A percentile compares a stretch with the other conserved stretches of the same genome.
Conservation (phyloP, 2,113 vertebrate genomes). For the Myiozetetes cayanensis region DNA sequence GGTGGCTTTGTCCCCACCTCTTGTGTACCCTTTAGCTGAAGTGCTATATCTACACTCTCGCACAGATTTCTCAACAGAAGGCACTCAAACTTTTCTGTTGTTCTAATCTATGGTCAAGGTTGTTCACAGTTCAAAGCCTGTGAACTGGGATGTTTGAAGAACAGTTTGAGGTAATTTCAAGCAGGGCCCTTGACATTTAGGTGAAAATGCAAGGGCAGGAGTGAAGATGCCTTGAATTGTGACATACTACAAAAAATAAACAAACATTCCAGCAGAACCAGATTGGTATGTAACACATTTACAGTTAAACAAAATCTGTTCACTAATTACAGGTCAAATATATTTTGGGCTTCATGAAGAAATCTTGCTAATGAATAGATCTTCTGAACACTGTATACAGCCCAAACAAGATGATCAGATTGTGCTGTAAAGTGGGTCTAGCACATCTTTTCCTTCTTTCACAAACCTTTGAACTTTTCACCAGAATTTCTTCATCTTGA, state of each 20-base stretch:
- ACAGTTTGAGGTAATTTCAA: not conserved
- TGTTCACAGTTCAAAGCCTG: not conserved
- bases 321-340: slow-evolving; percentile 22
- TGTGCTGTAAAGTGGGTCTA: not conserved
- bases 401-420: not conserved
- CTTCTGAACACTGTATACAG: not conserved
- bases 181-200: not conserved
- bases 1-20: not conserved
- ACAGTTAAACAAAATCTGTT: slow-evolving; percentile 51
- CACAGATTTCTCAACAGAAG: slow-evolving; percentile 12
- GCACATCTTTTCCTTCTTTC: not conserved
- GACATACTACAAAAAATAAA: not conserved
- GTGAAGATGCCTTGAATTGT: not conserved
- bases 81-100: not conserved
- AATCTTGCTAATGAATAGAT: not conserved
- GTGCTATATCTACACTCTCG: not conserved
- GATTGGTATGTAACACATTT: not conserved
- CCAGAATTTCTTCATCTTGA: not conserved
- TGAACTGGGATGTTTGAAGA: not conserved
- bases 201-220: not conserved
- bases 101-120: not conserved
- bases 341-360: not conserved
- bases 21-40: not conserved
- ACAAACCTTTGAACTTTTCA: not conserved
- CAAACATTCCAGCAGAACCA: not conserved